Conservation (phyloP, 1,140 invertebrate species). For the Nylanderia fulva region DNA sequence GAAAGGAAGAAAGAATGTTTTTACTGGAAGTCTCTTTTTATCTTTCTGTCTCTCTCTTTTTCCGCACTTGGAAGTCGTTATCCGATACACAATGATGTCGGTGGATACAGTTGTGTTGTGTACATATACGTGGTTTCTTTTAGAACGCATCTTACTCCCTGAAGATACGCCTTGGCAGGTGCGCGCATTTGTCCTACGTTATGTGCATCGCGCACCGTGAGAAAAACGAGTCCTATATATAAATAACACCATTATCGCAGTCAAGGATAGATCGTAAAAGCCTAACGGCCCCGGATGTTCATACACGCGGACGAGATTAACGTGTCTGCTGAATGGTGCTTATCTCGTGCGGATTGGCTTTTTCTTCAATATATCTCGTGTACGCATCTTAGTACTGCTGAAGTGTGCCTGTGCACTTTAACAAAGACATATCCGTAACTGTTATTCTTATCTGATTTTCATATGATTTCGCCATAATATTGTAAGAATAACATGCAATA, state of each 20-base stretch:
- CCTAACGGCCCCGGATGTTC: slow-evolving; percentile 37
- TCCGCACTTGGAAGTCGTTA: slow-evolving; percentile 53
- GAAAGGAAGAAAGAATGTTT: not conserved
- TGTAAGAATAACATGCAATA: slow-evolving; percentile 1
- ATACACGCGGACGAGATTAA: slow-evolving; percentile 45
- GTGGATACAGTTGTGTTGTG: slow-evolving; percentile 35
- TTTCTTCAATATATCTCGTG: slow-evolving; percentile 35
- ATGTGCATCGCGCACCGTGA: slow-evolving; percentile 34
- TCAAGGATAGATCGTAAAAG: slow-evolving; percentile 68
- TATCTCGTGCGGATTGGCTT: slow-evolving; percentile 14
- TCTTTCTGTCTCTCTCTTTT: slow-evolving; percentile 35
- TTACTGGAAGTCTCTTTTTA: slow-evolving; percentile 47
- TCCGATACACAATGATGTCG: slow-evolving; percentile 41
- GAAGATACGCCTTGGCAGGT: slow-evolving; percentile 62
- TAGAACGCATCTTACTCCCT: slow-evolving; percentile 6
- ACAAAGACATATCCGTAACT: slow-evolving; percentile 5
- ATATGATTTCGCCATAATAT: not conserved
- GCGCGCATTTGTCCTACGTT: slow-evolving; percentile 49
- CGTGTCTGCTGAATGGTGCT: slow-evolving; percentile 43
- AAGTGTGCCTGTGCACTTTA: not conserved
- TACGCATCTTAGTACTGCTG: not conserved
- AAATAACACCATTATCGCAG: slow-evolving; percentile 74
- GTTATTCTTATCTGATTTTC: slow-evolving; percentile 1
- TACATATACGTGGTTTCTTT: slow-evolving; percentile 34
- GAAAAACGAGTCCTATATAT: slow-evolving; percentile 72